Evolutionary conservation across 2,888 invertebrate genomes (phyloP), one percentile per base, ranked within the genome.

Genomic region (Pterostichus madidus): DNA sequence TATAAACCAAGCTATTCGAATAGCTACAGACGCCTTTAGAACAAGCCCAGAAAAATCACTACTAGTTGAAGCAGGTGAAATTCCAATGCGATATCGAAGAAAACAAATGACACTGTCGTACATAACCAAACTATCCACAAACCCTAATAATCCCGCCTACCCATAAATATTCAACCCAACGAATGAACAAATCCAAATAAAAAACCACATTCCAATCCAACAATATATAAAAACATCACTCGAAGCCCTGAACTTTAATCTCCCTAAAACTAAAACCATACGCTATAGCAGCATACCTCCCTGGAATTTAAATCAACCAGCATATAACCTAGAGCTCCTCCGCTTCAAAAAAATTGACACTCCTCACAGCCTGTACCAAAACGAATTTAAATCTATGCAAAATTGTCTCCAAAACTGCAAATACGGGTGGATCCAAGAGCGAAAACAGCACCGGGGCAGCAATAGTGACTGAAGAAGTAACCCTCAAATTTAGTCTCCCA

Each of bases 1-100:
- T 15, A 15, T 13, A 5, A 61, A 46, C 17, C 17, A 31, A 10
- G 61, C 31, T 6, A 61, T 64, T 44, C 24, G 61, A 61, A 79
- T 64, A 13, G 61, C 46, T 10, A 31, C 61, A 46, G 49, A 31
- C 5, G 61, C 79, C 6, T 64, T 56, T 15, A 11, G 77, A 32
- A 77, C 77, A 24, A 77, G 77, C 35, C 53, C 77, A 17, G 6
- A 35, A n/a, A 46, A 73, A 46, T 46, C 46, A 24, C 44, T 73
- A 24, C 8, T 24, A 44, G 5, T 44, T 15, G 73, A 73, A 73
- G 73, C 46, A 44, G 44, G 24, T 8, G 46, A 73, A 46, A 3
- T 15, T 6, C 73, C 56, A 17, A 13, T 17, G 8, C 17, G 8
- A 8, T 8, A 56, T 6, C 4, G 56, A 56, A 56, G 17, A 15